Base-by-base conservation (phyloP, 2,113 vertebrate species). In the cat (Felis catus) region DNA sequence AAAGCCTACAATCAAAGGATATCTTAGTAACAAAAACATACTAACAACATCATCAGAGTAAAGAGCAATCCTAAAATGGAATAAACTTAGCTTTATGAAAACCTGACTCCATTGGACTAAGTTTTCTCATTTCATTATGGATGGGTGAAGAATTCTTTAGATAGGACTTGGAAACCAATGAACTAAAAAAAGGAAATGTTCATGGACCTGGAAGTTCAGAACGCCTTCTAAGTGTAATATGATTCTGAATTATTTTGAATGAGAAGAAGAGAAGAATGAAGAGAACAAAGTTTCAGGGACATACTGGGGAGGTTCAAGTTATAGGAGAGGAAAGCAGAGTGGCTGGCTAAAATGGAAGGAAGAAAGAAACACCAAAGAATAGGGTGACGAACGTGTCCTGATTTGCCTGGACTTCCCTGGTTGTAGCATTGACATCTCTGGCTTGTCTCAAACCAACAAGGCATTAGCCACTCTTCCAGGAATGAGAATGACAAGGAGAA, bases 21-120 rank as follows among this genome's bases (percentile, higher is more conserved):
- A 76, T 61, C 80, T 91, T 71, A 84, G 63, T 23, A 84, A 79
- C 12, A 85, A 94, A 84, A 58, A 76, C 27, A 58, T 25, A 68
- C 39, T n/a, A 61, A 93, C 13, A 21, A 29, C 7, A 70, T n/a
- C 45, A 55, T 45, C 70, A 27, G 51, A 55, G 53, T n/a, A 41
- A 94, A 74, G 29, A 25, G 0, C 8, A 81, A 11, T 19, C 27
- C 10, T 89, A 55, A 84, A 86, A n/a, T 31, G 63, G 48, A 63
- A 76, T 33, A 89, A 61, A 45, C 14, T 89, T 55, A 81, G n/a
- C 31, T 91, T 95, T n/a, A 74, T 16, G 11, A 63, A 93, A 81
- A 45, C 3, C 23, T 45, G 16, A 89, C 48, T 80, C 29, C 15
- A 58, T 3, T 78, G 79, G 36, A 25, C 12, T 70, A 36, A 27